Conservation (phyloP, 2,113 vertebrate genomes). For the Geococcyx californianus region DNA sequence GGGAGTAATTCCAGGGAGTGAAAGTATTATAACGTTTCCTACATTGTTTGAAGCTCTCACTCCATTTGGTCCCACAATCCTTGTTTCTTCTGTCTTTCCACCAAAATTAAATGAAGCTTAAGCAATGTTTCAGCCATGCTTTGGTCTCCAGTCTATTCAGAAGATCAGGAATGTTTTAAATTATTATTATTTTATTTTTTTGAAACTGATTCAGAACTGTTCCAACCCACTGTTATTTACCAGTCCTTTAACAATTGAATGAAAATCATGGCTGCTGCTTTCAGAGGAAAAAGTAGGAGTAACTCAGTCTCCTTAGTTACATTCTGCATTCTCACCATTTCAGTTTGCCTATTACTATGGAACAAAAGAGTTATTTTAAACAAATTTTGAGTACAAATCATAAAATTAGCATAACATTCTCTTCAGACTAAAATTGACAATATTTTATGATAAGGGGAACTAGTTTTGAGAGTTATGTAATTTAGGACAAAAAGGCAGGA, state of each 20-base stretch:
- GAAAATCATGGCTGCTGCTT: neutral
- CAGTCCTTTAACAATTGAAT: neutral
- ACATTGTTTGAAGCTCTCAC: neutral
- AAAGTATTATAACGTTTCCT: neutral
- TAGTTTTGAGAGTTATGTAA: neutral
- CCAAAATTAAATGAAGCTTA: neutral
- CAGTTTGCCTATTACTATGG: conserved; percentile 34
- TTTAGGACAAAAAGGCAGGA: neutral
- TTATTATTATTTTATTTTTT: neutral
- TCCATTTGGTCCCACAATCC: neutral
- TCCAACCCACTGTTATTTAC: neutral
- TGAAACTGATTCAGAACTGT: neutral
- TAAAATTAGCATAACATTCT: conserved; percentile 49
- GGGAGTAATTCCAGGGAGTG: neutral
- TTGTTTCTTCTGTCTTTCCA: neutral
- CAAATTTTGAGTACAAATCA: conserved; percentile 22
- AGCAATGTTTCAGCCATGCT: neutral
- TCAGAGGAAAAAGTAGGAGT: conserved; percentile 13
- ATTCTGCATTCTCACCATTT: conserved; percentile 46
- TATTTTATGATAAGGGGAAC: neutral
- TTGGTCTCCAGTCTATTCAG: neutral
- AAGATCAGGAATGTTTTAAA: neutral
- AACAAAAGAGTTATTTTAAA: conserved; percentile 62
- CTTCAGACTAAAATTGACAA: neutral
- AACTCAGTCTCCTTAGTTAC: conserved; percentile 61